A percentile compares a stretch with the other conserved stretches of the same genome.
phyloP scores from a whole-genome alignment of 2,797 vertebrate species.

The Hephaestus fuliginosus region DNA sequence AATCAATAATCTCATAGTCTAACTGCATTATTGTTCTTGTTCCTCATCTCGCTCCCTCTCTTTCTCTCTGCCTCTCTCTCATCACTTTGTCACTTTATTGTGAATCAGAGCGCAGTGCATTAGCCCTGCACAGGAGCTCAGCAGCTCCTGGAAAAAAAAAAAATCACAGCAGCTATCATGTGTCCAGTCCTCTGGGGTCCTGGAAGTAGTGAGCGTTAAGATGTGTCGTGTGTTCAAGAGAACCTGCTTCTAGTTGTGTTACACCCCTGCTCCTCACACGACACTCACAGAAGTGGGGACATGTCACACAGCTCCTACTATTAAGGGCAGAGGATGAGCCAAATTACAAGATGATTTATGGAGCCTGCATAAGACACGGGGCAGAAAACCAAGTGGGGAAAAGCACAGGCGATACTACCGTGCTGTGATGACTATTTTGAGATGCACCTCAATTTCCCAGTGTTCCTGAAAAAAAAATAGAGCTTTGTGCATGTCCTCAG shows the following conservation, averaged over 20 bases:
- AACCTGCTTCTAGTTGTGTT: constrained; percentile 62
- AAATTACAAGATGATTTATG: constrained; percentile 77
- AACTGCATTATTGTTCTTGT: constrained; percentile 32
- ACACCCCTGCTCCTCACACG: constrained; percentile 40
- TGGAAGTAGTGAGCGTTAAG: constrained; percentile 58
- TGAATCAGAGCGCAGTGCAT: constrained; percentile 40
- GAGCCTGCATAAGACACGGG: constrained; percentile 52
- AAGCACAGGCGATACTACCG: constrained; percentile 45
- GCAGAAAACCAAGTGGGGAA: constrained; percentile 59
- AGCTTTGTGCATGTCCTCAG: background rate
- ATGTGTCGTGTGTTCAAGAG: constrained; percentile 55
- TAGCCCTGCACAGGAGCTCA: constrained; percentile 22
- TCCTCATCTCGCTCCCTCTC: constrained; percentile 15
- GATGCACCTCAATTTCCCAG: constrained; percentile 37
- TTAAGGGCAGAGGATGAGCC: constrained; percentile 64
- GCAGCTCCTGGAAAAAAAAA: constrained; percentile 15
- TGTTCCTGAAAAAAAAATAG: constrained; percentile 21
- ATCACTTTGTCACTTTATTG: constrained; percentile 35
- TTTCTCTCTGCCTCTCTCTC: constrained; percentile 17
- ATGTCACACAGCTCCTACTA: constrained; percentile 62
- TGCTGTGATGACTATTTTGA: constrained; percentile 50
- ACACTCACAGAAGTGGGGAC: constrained; percentile 31
- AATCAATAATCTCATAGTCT: constrained; percentile 50
- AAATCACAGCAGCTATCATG: constrained; percentile 53
- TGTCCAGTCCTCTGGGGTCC: constrained; percentile 62